These are phyloP conservation scores for Lymantria dispar DNA, from an alignment of 2,888 invertebrate species.

Conservation along the genomic window DNA sequence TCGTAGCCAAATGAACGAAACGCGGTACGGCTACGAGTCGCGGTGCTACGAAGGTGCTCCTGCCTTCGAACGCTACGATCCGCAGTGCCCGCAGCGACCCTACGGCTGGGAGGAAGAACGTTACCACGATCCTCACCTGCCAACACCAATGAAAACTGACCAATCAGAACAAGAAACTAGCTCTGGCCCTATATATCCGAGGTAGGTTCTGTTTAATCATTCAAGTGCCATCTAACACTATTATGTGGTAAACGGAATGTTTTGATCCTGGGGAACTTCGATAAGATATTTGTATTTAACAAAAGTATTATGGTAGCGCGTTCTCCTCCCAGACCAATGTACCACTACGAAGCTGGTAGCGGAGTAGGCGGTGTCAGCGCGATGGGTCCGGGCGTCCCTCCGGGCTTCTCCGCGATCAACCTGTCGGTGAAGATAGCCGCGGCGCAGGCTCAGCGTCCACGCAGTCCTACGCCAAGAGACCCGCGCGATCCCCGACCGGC, in stretches of 20 bases:
- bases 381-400: conserved; percentile 86
- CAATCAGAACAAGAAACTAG: conserved; percentile 85
- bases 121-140: conserved; percentile 82
- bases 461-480: conserved; percentile 88
- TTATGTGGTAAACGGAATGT: conserved; percentile 76
- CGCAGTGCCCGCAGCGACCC: conserved; percentile 74
- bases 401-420: conserved; percentile 91
- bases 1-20: conserved; percentile 82
- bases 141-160: conserved; percentile 87
- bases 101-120: conserved; percentile 83
- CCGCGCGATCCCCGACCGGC: conserved; percentile 91
- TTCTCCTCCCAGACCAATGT: conserved; percentile 86
- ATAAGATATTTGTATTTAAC: conserved; percentile 4
- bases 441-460: conserved; percentile 86
- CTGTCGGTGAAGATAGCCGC: conserved; percentile 92
- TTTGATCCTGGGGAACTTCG: conserved; percentile 19
- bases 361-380: conserved; percentile 84
- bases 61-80: conserved; percentile 79
- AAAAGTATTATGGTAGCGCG: conserved; percentile 10
- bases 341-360: conserved; percentile 87
- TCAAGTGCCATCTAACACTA: conserved; percentile 18
- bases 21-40: conserved; percentile 79
- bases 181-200: conserved; percentile 88
- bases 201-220: conserved; percentile 65
- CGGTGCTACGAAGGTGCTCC: conserved; percentile 79